Conservation (phyloP, 1,140 invertebrate species). For the Conopomorpha cramerella region DNA sequence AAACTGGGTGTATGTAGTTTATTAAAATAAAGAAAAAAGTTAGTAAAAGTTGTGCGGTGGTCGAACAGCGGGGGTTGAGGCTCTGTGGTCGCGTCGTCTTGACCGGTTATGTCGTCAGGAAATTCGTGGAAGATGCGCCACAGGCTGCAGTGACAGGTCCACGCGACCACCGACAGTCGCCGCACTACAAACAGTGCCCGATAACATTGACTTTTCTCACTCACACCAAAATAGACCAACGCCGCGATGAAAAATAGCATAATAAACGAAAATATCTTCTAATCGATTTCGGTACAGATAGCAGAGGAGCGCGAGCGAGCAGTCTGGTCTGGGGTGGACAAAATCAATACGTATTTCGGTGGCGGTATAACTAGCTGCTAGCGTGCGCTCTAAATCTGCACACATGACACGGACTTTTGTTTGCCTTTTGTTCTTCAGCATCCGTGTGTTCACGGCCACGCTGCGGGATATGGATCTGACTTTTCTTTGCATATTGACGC, state of each 20-base stretch:
- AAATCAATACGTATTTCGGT: conserved; percentile 55
- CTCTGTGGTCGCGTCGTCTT: too few species aligned
- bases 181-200: conserved; percentile 8
- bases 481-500: too few species aligned
- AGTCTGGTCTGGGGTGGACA: conserved; percentile 50
- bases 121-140: conserved; percentile 32
- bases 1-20: too few species aligned
- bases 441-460: too few species aligned
- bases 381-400: conserved; percentile 35
- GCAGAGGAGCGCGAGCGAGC: too few species aligned
- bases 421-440: conserved; percentile 30
- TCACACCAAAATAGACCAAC: too few species aligned
- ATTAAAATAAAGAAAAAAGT: too few species aligned
- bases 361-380: conserved; percentile 40
- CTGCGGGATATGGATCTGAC: too few species aligned
- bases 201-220: too few species aligned
- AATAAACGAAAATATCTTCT: conserved; percentile 7
- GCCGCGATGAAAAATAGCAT: conserved; percentile 15
- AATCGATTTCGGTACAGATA: too few species aligned
- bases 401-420: conserved; percentile 46
- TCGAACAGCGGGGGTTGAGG: too few species aligned
- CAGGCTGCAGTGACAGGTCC: conserved; percentile 8
- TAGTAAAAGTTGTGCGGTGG: too few species aligned
- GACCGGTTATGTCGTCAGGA: conserved; percentile 26
- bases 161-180: conserved; percentile 10